Evolutionary conservation across 2,888 invertebrate genomes (phyloP).

Genomic region (Agonum fuliginosum): DNA sequence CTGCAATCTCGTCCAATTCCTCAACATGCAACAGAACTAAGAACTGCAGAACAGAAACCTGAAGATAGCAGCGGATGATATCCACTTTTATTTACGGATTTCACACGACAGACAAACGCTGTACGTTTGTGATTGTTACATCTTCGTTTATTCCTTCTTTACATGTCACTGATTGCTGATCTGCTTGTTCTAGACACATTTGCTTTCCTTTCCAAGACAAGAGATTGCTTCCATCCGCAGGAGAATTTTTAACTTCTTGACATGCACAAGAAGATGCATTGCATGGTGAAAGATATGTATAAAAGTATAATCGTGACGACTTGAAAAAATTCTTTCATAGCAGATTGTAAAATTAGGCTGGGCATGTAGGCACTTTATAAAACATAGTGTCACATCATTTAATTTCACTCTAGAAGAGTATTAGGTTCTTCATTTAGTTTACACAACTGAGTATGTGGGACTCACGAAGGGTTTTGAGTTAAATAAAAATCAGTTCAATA

Average conservation of each 20-base stretch:
- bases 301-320: no score
- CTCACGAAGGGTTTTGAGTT: no score
- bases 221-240: no score
- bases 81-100: slow-evolving; percentile 51
- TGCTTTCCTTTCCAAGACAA: slow-evolving; percentile 43
- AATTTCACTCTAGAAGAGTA: no score
- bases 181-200: not conserved
- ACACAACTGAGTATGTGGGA: no score
- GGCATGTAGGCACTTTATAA: no score
- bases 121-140: slow-evolving; percentile 40
- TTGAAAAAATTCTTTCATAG: no score
- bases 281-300: no score
- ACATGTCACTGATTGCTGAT: slow-evolving; percentile 37
- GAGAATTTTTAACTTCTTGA: not conserved
- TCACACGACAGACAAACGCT: slow-evolving; percentile 40
- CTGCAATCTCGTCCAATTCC: not conserved
- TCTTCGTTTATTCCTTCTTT: slow-evolving; percentile 43
- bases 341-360: no score
- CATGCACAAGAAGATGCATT: not conserved
- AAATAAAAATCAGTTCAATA: no score
- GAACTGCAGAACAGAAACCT: not conserved
- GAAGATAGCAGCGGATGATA: slow-evolving; percentile 43
- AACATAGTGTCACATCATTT: no score
- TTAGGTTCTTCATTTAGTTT: no score
- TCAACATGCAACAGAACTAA: slow-evolving; percentile 10